Evolutionary conservation across 1,140 invertebrate species (phyloP).

Genomic region (Aphaenogaster ashmeadi): DNA sequence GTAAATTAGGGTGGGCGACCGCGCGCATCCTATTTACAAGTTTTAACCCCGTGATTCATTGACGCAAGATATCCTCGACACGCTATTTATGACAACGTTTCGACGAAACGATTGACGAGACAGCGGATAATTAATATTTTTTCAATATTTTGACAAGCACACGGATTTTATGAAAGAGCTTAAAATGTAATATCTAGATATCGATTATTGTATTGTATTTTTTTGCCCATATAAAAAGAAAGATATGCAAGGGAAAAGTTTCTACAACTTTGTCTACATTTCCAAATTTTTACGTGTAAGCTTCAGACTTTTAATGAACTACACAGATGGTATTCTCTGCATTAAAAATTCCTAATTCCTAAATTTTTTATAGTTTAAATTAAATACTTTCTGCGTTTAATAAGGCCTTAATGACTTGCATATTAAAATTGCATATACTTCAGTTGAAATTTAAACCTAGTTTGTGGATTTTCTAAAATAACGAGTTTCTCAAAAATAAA

Average conservation of each 20-base stretch:
- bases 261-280: background rate
- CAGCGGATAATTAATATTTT: background rate
- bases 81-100: background rate
- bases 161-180: background rate
- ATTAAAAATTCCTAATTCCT: background rate
- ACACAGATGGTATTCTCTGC: background rate
- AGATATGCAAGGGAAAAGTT: background rate
- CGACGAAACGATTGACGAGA: background rate
- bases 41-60: conserved; percentile 8
- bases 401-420: conserved; percentile 2
- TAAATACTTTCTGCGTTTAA: background rate
- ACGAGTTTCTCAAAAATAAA: background rate
- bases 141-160: background rate
- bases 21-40: conserved; percentile 29
- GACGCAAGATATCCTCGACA: background rate
- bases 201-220: background rate
- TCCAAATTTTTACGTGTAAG: background rate
- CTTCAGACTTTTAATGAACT: background rate
- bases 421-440: background rate
- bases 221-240: background rate
- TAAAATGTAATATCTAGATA: background rate
- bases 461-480: background rate
- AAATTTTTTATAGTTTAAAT: background rate
- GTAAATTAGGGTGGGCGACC: conserved; percentile 33
- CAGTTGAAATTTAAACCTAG: background rate